Evolutionary conservation across 2,113 vertebrate genomes (phyloP).

Genomic region (Propithecus coquereli): DNA sequence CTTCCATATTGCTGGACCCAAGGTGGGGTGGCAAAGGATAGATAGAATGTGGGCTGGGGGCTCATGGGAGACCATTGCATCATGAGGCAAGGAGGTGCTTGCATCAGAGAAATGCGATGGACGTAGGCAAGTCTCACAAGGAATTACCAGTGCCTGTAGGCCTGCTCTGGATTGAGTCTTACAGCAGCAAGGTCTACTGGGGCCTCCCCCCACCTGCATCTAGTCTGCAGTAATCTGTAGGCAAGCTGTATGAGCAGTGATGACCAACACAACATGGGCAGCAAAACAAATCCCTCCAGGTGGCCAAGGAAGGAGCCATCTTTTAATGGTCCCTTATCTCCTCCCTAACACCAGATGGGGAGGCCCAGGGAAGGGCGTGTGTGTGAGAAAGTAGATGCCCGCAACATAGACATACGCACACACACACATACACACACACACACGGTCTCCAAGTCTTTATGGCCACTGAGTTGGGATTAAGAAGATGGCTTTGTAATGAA

Average conservation of each 20-base stretch:
- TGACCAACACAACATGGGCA: background rate
- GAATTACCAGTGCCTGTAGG: background rate
- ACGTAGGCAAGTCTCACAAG: background rate
- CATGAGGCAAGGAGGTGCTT: too few species aligned
- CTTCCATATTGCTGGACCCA: background rate
- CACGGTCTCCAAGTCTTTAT: background rate
- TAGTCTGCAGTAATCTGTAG: background rate
- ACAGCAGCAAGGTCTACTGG: background rate
- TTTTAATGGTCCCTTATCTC: background rate
- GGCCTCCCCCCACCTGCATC: too few species aligned
- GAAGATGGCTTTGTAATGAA: background rate
- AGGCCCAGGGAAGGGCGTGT: background rate
- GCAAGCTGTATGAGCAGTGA: too few species aligned
- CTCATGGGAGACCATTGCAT: background rate
- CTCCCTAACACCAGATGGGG: too few species aligned
- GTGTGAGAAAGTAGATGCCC: background rate
- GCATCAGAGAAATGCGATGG: background rate
- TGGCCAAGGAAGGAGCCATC: background rate
- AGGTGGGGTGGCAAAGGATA: background rate
- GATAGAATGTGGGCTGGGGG: background rate
- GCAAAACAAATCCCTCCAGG: too few species aligned
- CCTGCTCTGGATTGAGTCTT: background rate
- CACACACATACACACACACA: background rate
- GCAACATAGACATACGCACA: background rate
- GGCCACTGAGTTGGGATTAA: background rate